Base-by-base conservation (phyloP, 2,888 invertebrate species). In the Cephalotes varians region DNA sequence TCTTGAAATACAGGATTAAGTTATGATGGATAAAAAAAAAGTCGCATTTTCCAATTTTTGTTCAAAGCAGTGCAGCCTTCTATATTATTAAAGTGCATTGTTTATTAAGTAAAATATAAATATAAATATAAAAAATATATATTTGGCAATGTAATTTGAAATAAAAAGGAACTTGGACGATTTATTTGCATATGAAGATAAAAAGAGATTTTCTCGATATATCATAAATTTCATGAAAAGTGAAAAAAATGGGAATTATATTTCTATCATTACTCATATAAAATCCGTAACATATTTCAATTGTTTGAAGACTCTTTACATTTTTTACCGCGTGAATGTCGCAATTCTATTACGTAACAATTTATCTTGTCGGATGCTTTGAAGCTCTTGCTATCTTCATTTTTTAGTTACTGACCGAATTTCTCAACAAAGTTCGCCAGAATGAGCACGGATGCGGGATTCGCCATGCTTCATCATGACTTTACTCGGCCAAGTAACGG, bases 371-470 rank as follows among this genome's bases (percentile, higher is more conserved):
- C 18, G 64, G 21, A 9, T 44, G 60, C 47, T 64, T 47, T 25
- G 49, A 37, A 71, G 25, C 37, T 51, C 37, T 51, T 25, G 49
- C 49, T 62, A 18, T 28, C 21, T 67, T 56, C 21, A 54, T 77
- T 69, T 44, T 21, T 40, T 44, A 56, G 54, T 56, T 56, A 69
- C 25, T 12, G 69, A 56, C 69, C 25, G 56, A 79, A 79, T 79
- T 69, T 79, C 77, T 25, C 44, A 69, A 44, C 21, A 51, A 79
- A 79, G 44, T 79, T 69, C 9, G 10, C 25, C 18, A 5, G 25
- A 44, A 7, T 15, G 21, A 54, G 34, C 44, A 40, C 37, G n/a
- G 10, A 15, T 5, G 21, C 31, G 12, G 44, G 12, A 40, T 54
- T 51, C 76, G 12, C 69, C 21, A 37, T 47, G 31, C 77, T 77